A percentile compares a stretch with the other conserved stretches of the same genome.
Evolutionary conservation across 2,797 vertebrate genomes (phyloP).

Genomic region (Pipistrellus kuhlii): DNA sequence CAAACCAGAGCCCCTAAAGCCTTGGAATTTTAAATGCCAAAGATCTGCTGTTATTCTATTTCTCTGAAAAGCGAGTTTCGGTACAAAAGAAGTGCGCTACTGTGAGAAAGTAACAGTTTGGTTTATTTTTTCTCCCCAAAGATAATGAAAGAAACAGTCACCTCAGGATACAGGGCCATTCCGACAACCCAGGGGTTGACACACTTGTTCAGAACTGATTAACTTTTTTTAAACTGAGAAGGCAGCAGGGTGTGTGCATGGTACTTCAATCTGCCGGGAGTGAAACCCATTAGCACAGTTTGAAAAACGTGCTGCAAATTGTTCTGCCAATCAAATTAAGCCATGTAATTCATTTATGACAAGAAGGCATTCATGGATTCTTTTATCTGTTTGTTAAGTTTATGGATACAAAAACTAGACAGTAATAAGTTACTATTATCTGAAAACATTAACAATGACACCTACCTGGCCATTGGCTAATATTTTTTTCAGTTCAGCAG

Average conservation of each 20-base stretch:
- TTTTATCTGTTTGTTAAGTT: constrained; percentile 60
- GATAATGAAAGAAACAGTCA: constrained; percentile 66
- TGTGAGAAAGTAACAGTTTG: constrained; percentile 9
- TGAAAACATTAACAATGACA: constrained; percentile 44
- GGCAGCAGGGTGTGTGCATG: constrained; percentile 66
- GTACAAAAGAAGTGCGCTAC: not conserved
- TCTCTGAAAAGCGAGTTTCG: constrained; percentile 56
- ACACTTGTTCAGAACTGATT: constrained; percentile 85
- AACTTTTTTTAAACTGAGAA: constrained; percentile 82
- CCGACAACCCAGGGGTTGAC: constrained; percentile 66
- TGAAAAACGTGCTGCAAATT: constrained; percentile 85
- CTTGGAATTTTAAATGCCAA: constrained; percentile 37
- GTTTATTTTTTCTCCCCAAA: constrained; percentile 56
- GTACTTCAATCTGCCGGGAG: constrained; percentile 82
- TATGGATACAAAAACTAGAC: constrained; percentile 66
- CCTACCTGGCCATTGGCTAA: constrained; percentile 97
- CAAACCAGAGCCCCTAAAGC: constrained; percentile 20
- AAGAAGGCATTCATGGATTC: constrained; percentile 59
- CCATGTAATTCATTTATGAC: constrained; percentile 79
- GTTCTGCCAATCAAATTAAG: constrained; percentile 85
- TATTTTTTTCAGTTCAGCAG: constrained; percentile 98
- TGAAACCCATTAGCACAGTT: constrained; percentile 84
- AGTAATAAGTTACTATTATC: not conserved
- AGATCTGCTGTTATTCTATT: not conserved
- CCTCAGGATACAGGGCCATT: constrained; percentile 68